Evolutionary conservation across 1,140 invertebrate genomes (phyloP).

Genomic region (Drosophila gunungcola): DNA sequence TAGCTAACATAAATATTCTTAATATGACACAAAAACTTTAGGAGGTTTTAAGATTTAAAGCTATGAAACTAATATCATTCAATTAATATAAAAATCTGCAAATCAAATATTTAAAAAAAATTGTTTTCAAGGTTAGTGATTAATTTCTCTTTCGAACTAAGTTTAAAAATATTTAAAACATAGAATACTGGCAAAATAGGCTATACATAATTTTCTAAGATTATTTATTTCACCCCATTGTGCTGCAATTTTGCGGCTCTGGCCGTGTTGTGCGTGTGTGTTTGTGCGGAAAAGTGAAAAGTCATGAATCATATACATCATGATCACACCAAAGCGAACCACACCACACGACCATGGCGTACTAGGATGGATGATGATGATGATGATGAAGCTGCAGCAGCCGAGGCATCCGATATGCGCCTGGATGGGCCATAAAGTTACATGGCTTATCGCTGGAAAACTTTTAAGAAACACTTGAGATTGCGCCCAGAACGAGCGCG

Average conservation of each 20-base stretch:
- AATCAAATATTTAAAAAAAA: no score
- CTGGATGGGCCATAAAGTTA: slow-evolving; percentile 72
- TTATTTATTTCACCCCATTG: slow-evolving; percentile 39
- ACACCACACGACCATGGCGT: slow-evolving; percentile 59
- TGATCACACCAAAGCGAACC: slow-evolving; percentile 58
- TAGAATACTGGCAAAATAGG: not conserved
- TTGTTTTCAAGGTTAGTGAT: no score
- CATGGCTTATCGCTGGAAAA: slow-evolving; percentile 81
- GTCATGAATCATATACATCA: slow-evolving; percentile 80
- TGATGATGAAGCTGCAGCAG: slow-evolving; percentile 22
- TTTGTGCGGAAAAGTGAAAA: slow-evolving; percentile 72
- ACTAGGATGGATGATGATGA: slow-evolving; percentile 47
- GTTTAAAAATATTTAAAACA: no score
- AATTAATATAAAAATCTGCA: no score
- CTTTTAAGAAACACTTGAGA: slow-evolving; percentile 81
- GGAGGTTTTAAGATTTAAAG: no score
- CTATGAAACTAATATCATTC: no score
- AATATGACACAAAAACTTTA: no score
- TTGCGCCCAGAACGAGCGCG: slow-evolving; percentile 60
- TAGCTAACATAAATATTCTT: no score
- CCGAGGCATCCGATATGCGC: slow-evolving; percentile 47
- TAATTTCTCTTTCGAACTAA: no score
- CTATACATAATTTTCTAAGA: not conserved
- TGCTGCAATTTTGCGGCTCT: slow-evolving; percentile 30
- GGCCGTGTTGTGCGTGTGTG: slow-evolving; percentile 11